These are phyloP conservation scores for Notarius quadriscutis DNA, from an alignment of 2,113 vertebrate species.

Conservation along the genomic window DNA sequence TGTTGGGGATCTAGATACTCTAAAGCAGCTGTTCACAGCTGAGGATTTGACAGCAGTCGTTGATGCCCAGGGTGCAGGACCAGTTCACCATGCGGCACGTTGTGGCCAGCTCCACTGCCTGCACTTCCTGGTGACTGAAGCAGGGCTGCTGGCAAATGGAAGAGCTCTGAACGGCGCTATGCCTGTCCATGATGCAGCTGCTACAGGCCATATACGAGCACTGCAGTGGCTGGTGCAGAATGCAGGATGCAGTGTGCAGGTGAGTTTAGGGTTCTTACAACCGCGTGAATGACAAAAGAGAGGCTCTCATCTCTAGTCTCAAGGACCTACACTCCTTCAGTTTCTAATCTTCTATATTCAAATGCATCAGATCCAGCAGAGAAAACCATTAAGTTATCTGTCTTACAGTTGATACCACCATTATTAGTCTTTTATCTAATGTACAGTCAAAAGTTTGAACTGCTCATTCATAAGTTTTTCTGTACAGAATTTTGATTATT, in stretches of 20 bases:
- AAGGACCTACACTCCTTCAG: background rate
- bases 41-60: constrained; percentile 61
- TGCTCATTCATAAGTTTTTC: too few species aligned
- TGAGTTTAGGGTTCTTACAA: background rate
- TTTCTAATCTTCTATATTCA: background rate
- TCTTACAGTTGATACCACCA: background rate
- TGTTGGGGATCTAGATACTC: constrained; percentile 67
- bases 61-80: constrained; percentile 76
- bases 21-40: constrained; percentile 67
- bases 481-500: too few species aligned
- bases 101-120: constrained; percentile 78
- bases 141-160: constrained; percentile 67
- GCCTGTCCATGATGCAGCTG: constrained; percentile 77
- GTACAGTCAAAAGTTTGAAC: background rate
- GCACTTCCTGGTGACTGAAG: constrained; percentile 72
- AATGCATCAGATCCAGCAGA: background rate
- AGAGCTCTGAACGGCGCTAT: constrained; percentile 81
- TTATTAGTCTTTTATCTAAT: background rate
- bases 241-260: constrained; percentile 63
- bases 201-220: constrained; percentile 72
- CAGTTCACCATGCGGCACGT: constrained; percentile 79
- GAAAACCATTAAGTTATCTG: background rate
- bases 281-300: background rate
- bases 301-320: background rate
- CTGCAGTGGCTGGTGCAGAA: constrained; percentile 70